A percentile compares a stretch with the other conserved stretches of the same genome.
Evolutionary conservation across 2,797 vertebrate genomes (phyloP).

Genomic region (Eospalax fontanierii): DNA sequence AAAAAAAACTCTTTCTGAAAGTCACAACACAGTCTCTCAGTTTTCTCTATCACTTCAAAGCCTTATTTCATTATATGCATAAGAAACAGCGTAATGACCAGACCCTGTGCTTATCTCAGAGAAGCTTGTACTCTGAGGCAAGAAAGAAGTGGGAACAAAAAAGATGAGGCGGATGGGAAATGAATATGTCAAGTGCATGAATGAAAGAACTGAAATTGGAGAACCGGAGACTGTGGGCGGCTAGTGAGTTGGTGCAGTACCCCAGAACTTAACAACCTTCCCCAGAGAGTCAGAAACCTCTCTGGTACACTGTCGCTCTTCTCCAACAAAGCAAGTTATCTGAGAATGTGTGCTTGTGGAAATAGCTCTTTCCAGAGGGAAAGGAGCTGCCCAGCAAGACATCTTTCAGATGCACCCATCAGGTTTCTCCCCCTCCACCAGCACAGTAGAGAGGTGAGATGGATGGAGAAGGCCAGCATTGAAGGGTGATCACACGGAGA

Average conservation of each 20-base stretch:
- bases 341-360: not conserved
- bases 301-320: not conserved
- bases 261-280: not conserved
- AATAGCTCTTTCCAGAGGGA: not conserved
- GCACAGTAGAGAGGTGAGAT: not conserved
- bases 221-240: not conserved
- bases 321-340: not conserved
- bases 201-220: not conserved
- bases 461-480: not conserved
- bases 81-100: too few relatives aligned
- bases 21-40: not conserved
- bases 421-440: not conserved
- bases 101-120: too few relatives aligned
- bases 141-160: not conserved
- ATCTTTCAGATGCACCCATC: not conserved
- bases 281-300: not conserved
- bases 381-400: not conserved
- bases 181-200: not conserved
- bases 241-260: not conserved
- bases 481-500: not conserved
- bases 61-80: not conserved
- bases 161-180: not conserved
- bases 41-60: not conserved
- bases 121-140: not conserved
- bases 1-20: constrained; percentile 50